phyloP scores from a whole-genome alignment of 30 jellyfish, hydroid and myxozoan species.

The Rhopilema esculentum region DNA sequence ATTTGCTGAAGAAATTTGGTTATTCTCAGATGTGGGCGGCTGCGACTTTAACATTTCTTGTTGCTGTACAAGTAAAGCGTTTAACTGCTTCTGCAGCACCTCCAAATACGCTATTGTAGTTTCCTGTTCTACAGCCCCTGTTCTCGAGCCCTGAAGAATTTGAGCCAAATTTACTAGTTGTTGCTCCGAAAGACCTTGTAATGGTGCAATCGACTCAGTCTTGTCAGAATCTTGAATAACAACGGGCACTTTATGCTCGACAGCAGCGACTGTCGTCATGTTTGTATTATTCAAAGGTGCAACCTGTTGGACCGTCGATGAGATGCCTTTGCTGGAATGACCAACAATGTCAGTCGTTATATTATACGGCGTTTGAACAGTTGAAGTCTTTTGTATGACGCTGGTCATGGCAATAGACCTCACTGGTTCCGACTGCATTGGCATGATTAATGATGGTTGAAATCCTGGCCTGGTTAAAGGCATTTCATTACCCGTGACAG shows the following conservation, averaged over 20 bases:
- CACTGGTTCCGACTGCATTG: not conserved
- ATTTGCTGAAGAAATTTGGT: not conserved
- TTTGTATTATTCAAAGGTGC: not conserved
- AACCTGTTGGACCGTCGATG: not conserved
- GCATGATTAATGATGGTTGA: too few species aligned
- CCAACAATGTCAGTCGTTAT: not conserved
- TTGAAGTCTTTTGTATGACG: not conserved
- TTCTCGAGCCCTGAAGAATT: conserved; percentile 74
- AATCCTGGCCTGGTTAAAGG: not conserved
- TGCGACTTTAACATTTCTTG: conserved; percentile 65
- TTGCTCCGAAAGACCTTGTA: conserved; percentile 76
- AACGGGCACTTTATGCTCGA: conserved; percentile 19
- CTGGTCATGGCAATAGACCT: not conserved
- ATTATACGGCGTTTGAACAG: not conserved
- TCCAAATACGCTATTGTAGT: conserved; percentile 90
- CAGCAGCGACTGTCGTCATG: not conserved
- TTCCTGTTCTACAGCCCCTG: conserved; percentile 71
- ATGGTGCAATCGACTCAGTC: conserved; percentile 50
- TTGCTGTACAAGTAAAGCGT: conserved; percentile 62
- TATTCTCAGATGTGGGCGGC: conserved; percentile 7
- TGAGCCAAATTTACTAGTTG: conserved; percentile 83
- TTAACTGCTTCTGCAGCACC: conserved; percentile 88
- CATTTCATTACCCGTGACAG: not conserved
- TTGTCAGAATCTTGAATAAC: not conserved
- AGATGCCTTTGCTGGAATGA: not conserved